Conservation (phyloP, 2,888 invertebrate species). For the Poecilus cupreus region DNA sequence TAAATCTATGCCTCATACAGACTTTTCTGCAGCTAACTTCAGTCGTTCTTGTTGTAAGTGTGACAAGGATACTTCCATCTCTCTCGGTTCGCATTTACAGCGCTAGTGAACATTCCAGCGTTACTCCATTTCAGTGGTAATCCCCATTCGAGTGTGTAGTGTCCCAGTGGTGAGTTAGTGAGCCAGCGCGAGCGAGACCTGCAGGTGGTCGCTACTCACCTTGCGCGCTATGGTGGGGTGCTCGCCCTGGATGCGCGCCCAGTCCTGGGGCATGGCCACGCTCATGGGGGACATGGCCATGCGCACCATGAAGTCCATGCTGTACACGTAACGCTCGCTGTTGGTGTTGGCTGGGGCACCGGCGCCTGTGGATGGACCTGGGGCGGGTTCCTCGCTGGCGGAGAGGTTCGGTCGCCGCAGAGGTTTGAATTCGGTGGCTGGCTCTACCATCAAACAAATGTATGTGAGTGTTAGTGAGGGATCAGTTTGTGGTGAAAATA, state of each 20-base stretch:
- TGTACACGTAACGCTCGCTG: constrained; percentile 65
- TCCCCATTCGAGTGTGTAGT: not conserved
- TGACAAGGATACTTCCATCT: too few relatives aligned
- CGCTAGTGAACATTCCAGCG: too few relatives aligned
- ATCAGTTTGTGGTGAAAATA: not conserved
- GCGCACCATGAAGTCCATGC: constrained; percentile 74
- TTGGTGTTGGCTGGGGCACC: too few relatives aligned
- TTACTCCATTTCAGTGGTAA: too few relatives aligned
- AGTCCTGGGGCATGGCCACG: constrained; percentile 73
- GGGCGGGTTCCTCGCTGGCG: not conserved
- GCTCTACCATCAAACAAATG: too few relatives aligned
- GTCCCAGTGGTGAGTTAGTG: not conserved
- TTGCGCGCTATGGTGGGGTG: constrained; percentile 75
- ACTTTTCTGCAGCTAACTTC: too few relatives aligned
- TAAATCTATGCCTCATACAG: too few relatives aligned
- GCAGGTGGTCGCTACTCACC: constrained; percentile 67
- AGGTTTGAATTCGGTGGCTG: constrained; percentile 26
- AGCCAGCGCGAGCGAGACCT: too few relatives aligned
- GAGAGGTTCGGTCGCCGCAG: constrained; percentile 30
- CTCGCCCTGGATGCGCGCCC: constrained; percentile 74
- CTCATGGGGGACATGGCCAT: constrained; percentile 76
- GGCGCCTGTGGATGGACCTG: too few relatives aligned
- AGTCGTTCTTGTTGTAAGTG: too few relatives aligned
- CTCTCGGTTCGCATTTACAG: too few relatives aligned
- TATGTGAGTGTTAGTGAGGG: too few relatives aligned